Base-by-base conservation (phyloP, 2,113 vertebrate species). In the Centropristis striata region DNA sequence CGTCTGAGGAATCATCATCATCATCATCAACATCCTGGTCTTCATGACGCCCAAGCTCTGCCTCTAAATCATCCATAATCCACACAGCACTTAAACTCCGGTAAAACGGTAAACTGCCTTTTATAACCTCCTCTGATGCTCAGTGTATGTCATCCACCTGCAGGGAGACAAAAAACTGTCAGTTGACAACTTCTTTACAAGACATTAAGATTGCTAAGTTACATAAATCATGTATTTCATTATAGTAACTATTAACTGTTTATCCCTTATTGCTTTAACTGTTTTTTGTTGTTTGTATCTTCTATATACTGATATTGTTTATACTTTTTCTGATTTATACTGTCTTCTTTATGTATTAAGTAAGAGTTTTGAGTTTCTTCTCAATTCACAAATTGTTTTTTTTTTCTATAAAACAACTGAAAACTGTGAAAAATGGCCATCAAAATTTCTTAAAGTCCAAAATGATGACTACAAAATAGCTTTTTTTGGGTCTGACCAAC, bases 1-100 rank as follows among this genome's bases (percentile, higher is more conserved):
- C 39, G 0, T 87, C 76, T 14, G 53, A 79, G 18, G 41, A 60
- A 12, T 71, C 57, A 11, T 8, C 4, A 16, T 73, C 27, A 5
- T 65, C 37, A 32, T 32, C 32, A 32, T 32, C 32, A n/a, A n/a
- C n/a, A 4, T 60, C 58, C 2, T 63, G 36, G 8, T n/a, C 5
- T 6, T 3, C 28, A 8, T 3, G n/a, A n/a, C 1, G 1, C 5
- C 13, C 14, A 0, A 86, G 16, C 13, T 92, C 88, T n/a, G 18
- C 41, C 3, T 87, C 72, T 8, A 79, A 20, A 37, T 93, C 84
- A 46, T 94, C 89, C 94, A 95, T 94, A 11, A 55, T 82, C 27
- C 54, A 21, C 46, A 39, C 28, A 42, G 20, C 15, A 21, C 18
- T 36, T n/a, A 10, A 2, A 46, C 47, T 88, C 32, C 18, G 20